Percentiles rank a stretch among this genome's conserved stretches.
These are phyloP conservation scores for Solenodon paradoxus DNA, from an alignment of 2,113 vertebrate genomes.

Conservation along the genomic window DNA sequence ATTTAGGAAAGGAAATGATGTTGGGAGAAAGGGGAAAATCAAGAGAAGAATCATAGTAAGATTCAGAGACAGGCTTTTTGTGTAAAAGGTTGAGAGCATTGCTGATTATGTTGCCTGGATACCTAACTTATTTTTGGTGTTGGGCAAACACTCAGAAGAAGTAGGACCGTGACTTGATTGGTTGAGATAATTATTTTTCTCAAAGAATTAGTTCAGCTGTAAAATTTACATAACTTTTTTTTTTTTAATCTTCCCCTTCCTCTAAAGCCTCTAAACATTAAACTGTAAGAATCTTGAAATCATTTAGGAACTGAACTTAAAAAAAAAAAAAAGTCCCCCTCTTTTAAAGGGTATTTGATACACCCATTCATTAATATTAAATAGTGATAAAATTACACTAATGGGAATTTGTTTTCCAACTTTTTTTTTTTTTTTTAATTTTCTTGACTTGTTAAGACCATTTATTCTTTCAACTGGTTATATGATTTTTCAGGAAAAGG, in stretches of 20 bases:
- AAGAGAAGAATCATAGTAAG: neutral
- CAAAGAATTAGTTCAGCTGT: neutral
- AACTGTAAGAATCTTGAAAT: neutral
- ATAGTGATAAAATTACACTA: neutral
- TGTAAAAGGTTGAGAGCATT: neutral
- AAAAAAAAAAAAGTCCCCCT: neutral
- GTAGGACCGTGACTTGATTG: neutral
- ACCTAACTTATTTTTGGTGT: neutral
- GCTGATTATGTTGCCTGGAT: neutral
- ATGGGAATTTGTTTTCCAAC: conserved; percentile 7
- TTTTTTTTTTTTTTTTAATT: neutral
- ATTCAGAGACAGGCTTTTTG: neutral
- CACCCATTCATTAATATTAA: neutral
- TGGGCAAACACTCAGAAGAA: neutral
- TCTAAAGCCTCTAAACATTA: neutral
- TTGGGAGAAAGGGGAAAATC: neutral
- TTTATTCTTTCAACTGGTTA: neutral
- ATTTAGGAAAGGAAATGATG: neutral
- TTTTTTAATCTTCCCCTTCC: neutral
- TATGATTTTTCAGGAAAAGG: neutral
- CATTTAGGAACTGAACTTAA: neutral
- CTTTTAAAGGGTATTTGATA: neutral
- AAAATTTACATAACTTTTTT: neutral
- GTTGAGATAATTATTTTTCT: neutral
- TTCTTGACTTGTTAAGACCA: neutral